Evolutionary conservation across 30 jellyfish, hydroid and myxozoan genomes (phyloP), one percentile per base, ranked within the genome.

Genomic region (Sanderia malayensis): DNA sequence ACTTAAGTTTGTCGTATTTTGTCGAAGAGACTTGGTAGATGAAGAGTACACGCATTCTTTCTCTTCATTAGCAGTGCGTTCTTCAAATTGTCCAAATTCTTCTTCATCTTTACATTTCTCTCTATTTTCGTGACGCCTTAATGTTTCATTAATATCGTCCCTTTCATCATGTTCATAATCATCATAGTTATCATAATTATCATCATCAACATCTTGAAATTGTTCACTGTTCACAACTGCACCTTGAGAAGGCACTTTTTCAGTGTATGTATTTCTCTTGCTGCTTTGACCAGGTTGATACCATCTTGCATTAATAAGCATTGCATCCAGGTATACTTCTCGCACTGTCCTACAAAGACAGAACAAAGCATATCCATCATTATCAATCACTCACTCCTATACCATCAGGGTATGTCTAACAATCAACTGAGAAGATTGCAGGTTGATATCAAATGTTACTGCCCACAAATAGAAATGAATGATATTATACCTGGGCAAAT

Each of bases 331-430:
- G 62, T 61, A 76, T 17, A 76, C 71, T 53, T 76, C 87, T 0
- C 87, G 72, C 15, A 76, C 28, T 44, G 46, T 53, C 70, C 87
- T 76, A 44, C 28, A 60, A 65, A 65, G 31, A 45, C 6, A 66
- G n/a, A n/a, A n/a, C 10, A 10, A 22, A 61, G 45, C 22, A 19
- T 8, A 17, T 22, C 20, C 11, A 20, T 23, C 24, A 25, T n/a
- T n/a, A n/a, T n/a, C n/a, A n/a, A 32, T 2, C n/a, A 76, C 87
- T 21, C 67, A 76, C 87, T 34, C 87, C 87, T n/a, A 76, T 47
- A 31, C 80, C 87, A 29, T 76, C 80, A 29, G 87, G 87, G 29
- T 76, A 76, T 10, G 87, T 61, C 87, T 80, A 76, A 19, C 46
- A 58, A 65, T 76, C 80, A 28, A 76, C 23, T 21, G 74, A 76